Base-by-base conservation (phyloP, 2,797 vertebrate genomes). In the Acanthurus lineatus region DNA sequence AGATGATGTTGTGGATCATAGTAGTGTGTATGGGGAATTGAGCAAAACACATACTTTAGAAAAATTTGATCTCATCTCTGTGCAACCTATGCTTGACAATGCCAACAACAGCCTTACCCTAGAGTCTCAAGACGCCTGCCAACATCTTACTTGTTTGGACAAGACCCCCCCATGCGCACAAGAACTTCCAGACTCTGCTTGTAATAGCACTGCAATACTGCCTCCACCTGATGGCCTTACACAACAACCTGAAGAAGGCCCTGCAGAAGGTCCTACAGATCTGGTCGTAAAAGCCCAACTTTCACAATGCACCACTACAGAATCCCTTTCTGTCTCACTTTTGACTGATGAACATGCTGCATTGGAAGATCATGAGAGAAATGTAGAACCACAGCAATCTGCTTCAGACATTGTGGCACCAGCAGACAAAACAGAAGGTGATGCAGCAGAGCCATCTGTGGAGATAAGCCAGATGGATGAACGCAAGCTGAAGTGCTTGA, bases 401-500 rank as follows among this genome's bases (percentile, higher is more conserved):
- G 3, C 48, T 6, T 6, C 77, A 4, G 84, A 90, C 0, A 9
- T 9, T 12, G 22, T 62, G 28, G 68, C 66, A 57, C 16, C 42
- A 0, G 82, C 71, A 28, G 69, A 15, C 5, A 72, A 85, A 62
- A 38, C 59, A 53, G 89, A 83, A 59, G 81, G 53, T 48, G 82
- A 81, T 8, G 74, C 71, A 25, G 64, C 35, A 5, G 83, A 88
- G 42, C 53, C 48, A 19, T 15, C 59, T 0, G 12, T 77, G 16
- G 91, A 94, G 2, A 65, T 92, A 7, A 92, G 73, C 56, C 94
- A 93, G 76, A 91, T 95, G 79, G 97, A 98, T 81, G 96, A 95
- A 20, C 95, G 96, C 68, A 97, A 95, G 86, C 93, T 98, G 44
- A 94, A 96, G 76, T 97, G 97, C 92, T 94, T 97, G 90, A 96